Evolutionary conservation across 1,140 invertebrate genomes (phyloP).

Genomic region (Bombus terrestris): DNA sequence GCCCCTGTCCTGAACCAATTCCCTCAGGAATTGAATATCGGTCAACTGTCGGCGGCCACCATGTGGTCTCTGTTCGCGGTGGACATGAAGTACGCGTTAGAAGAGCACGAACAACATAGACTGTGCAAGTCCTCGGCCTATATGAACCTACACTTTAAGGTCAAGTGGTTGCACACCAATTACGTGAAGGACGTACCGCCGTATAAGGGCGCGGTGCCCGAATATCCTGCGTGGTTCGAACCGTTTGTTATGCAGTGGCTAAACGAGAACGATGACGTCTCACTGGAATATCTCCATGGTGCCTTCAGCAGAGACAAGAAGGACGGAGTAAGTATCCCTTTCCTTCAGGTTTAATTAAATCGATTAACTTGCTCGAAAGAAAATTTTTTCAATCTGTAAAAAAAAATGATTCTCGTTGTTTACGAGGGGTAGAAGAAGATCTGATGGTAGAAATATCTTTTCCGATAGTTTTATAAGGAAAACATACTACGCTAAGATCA

Average conservation of each 20-base stretch:
- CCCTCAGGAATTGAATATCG: conserved; percentile 95
- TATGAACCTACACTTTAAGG: conserved; percentile 99
- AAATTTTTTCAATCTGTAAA: too few species aligned
- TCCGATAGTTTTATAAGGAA: too few species aligned
- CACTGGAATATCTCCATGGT: conserved; percentile 98
- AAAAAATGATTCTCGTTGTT: too few species aligned
- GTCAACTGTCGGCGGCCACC: conserved; percentile 96
- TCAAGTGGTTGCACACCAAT: conserved; percentile 99
- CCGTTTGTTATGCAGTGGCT: conserved; percentile 99
- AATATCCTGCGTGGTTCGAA: conserved; percentile 99
- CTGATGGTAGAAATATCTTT: too few species aligned
- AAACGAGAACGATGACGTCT: conserved; percentile 99
- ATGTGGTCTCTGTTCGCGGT: conserved; percentile 99
- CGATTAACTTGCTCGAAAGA: too few species aligned
- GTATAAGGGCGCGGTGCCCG: conserved; percentile 95
- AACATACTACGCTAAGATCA: too few species aligned
- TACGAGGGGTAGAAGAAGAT: too few species aligned
- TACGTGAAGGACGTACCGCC: conserved; percentile 99
- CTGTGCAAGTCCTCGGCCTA: conserved; percentile 99
- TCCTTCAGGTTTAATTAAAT: too few species aligned
- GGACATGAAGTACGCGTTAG: conserved; percentile 98
- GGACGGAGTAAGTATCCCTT: conserved; percentile 92
- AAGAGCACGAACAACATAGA: conserved; percentile 98
- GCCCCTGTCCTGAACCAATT: conserved; percentile 99
- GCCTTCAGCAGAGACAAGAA: conserved; percentile 99